phyloP scores from a whole-genome alignment of 2,113 vertebrate species.

The Solea senegalensis region DNA sequence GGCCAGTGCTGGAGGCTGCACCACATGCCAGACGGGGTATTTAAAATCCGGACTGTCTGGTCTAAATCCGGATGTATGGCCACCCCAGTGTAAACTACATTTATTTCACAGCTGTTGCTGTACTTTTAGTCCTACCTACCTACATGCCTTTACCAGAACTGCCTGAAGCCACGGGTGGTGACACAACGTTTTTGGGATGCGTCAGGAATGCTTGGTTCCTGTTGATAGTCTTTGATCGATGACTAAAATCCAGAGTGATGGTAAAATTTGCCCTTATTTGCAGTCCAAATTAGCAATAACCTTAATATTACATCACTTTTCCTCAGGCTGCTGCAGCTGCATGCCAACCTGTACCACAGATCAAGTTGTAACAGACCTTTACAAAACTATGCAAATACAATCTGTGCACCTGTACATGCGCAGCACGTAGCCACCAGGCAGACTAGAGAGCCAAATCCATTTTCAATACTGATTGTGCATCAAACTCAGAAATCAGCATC shows the following conservation, averaged over 20 bases:
- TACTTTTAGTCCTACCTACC: too few relatives aligned
- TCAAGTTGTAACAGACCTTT: neutral
- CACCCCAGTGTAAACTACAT: too few relatives aligned
- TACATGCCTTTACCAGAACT: too few relatives aligned
- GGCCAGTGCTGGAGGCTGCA: too few relatives aligned
- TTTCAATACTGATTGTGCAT: neutral
- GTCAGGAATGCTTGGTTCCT: too few relatives aligned
- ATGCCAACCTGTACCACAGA: neutral
- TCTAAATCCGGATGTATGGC: too few relatives aligned
- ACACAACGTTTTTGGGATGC: too few relatives aligned
- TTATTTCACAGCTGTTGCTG: too few relatives aligned
- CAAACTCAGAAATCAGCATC: neutral
- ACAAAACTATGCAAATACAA: neutral
- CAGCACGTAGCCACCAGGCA: neutral
- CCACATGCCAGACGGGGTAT: too few relatives aligned
- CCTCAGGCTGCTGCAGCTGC: neutral
- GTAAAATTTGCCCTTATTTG: neutral
- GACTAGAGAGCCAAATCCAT: neutral
- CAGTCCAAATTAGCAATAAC: neutral
- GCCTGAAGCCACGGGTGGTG: too few relatives aligned
- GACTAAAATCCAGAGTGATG: neutral
- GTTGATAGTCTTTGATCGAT: too few relatives aligned
- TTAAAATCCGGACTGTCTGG: too few relatives aligned
- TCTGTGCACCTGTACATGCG: neutral
- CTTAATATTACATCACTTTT: neutral